Base-by-base conservation (phyloP, 1,140 invertebrate genomes). In the Penaeus vannamei region DNA sequence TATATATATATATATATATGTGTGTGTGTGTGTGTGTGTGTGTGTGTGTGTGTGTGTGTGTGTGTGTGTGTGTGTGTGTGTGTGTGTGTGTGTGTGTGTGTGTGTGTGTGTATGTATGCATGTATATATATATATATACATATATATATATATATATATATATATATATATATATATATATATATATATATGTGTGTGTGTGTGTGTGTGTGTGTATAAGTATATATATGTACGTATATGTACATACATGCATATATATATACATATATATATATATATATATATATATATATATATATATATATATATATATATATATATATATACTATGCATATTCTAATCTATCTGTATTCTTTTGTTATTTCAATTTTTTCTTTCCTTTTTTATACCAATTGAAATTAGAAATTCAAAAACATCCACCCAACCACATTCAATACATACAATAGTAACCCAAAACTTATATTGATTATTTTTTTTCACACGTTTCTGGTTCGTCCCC, bases 301-400 rank as follows among this genome's bases (percentile, higher is more conserved):
- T 69, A 23, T 69, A 69, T 69, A 17, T 69, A 69, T 69, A 20
- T 69, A 69, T 69, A 69, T 23, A 23, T 72, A 72, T 72, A 23
- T n/a, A 72, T n/a, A 26, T 26, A 1, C 7, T 72, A 4, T 23
- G 19, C 2, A 23, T 26, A 72, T 72, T n/a, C 32, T 10, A 0
- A 72, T 72, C 17, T 22, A 72, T 8, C 14, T 26, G n/a, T 1
- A 72, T 72, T 66, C 64, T 66, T 0, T 66, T n/a, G 20, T 29
- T 66, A 14, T 66, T 19, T 66, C 64, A 19, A 23, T 23, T 29
- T 19, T 66, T 10, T 66, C 64, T 17, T 29, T 66, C 64, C n/a
- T n/a, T 64, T n/a, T 64, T n/a, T 64, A 19, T 64, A 19, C n/a
- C 62, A 22, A 19, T 64, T n/a, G n/a, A n/a, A n/a, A n/a, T n/a